Conservation (phyloP, 2,113 vertebrate species). For the Pachypanchax playfairii region DNA sequence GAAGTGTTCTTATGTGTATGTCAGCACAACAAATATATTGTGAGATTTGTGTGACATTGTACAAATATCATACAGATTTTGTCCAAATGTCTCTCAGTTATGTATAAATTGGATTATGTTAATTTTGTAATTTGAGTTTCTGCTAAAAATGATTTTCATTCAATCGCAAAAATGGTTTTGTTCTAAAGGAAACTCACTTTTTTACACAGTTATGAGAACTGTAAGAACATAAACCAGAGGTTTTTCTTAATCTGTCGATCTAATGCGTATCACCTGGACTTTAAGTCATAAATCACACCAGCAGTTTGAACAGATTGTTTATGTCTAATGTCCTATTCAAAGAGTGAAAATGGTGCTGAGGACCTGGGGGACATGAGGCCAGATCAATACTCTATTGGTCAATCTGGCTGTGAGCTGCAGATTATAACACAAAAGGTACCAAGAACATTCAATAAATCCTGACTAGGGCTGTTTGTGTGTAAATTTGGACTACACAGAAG, state of each 20-base stretch:
- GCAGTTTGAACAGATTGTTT: conserved; percentile 71
- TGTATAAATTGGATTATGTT: too few relatives aligned
- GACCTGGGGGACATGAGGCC: conserved; percentile 65
- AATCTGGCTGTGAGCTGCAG: conserved; percentile 51
- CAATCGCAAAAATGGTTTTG: neutral
- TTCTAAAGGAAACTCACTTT: conserved; percentile 3
- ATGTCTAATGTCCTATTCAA: conserved; percentile 74
- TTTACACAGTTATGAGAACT: conserved; percentile 26
- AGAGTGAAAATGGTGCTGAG: conserved; percentile 65
- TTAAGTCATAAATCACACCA: conserved; percentile 64
- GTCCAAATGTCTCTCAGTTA: too few relatives aligned
- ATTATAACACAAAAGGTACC: conserved; percentile 55
- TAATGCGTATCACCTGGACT: conserved; percentile 56
- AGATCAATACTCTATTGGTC: conserved; percentile 78
- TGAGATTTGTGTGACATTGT: too few relatives aligned
- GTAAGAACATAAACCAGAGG: conserved; percentile 44
- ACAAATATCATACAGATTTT: too few relatives aligned
- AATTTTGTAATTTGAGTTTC: too few relatives aligned
- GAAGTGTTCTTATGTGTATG: too few relatives aligned
- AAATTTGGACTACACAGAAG: conserved; percentile 41
- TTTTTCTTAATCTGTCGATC: conserved; percentile 45
- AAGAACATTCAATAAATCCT: conserved; percentile 58
- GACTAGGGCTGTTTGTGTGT: conserved; percentile 51
- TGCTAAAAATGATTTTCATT: neutral
- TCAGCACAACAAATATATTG: too few relatives aligned